Percentiles rank a stretch among this genome's conserved stretches.
Evolutionary conservation across 2,113 vertebrate species (phyloP).

Genomic region (Aleadryas rufinucha): DNA sequence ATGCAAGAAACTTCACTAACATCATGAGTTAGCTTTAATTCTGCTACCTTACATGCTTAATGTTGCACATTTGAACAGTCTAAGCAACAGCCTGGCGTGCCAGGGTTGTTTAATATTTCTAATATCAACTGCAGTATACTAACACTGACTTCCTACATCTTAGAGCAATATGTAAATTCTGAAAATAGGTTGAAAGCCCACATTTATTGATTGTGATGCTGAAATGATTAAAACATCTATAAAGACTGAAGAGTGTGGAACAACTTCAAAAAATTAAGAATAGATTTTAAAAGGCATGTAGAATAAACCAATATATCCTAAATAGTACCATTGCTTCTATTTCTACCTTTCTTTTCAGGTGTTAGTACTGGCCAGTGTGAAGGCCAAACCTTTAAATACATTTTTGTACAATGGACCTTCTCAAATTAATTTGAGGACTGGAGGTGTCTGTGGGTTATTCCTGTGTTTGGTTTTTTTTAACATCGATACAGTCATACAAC

Average conservation of each 20-base stretch:
- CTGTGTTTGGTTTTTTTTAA: neutral
- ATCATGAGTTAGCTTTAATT: neutral
- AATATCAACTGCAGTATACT: neutral
- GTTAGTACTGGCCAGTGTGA: neutral
- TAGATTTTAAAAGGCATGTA: neutral
- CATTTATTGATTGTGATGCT: neutral
- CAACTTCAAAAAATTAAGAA: neutral
- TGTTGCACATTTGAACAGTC: neutral
- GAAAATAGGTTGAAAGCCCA: neutral
- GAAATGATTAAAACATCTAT: neutral
- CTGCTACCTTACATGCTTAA: neutral
- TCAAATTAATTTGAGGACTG: neutral
- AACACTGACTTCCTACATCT: neutral
- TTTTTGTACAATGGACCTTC: neutral
- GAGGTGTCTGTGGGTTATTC: neutral
- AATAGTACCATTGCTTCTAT: neutral
- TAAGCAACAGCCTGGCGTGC: neutral
- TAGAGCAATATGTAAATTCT: neutral
- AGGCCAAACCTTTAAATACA: neutral
- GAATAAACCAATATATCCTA: neutral
- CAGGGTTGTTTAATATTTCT: neutral
- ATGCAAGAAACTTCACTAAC: neutral
- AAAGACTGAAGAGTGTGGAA: neutral
- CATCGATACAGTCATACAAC: neutral
- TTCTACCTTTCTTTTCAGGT: neutral